Conservation (phyloP, 2,888 invertebrate genomes). For the Phengaris alcon region DNA sequence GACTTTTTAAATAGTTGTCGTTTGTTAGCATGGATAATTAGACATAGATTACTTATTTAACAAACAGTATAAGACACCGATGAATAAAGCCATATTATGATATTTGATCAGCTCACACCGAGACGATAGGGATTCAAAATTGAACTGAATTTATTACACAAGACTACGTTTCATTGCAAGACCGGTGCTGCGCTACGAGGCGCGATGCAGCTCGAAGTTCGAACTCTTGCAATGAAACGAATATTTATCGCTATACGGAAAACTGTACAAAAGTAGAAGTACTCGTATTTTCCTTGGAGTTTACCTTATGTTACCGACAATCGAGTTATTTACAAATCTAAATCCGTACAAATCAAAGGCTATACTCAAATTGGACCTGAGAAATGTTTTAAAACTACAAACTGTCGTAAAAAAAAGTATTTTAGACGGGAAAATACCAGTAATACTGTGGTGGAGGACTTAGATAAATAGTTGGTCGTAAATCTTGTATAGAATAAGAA, state of each 20-base stretch:
- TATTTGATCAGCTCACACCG: too few species aligned
- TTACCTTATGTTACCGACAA: not conserved
- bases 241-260: not conserved
- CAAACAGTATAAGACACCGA: too few species aligned
- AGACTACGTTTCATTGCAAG: too few species aligned
- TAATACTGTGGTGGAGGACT: not conserved
- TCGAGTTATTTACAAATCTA: constrained; percentile 10
- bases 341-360: constrained; percentile 6
- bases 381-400: constrained; percentile 8
- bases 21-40: too few species aligned
- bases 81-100: too few species aligned
- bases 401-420: not conserved
- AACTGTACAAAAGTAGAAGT: not conserved
- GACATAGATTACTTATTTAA: too few species aligned
- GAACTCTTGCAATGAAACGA: too few species aligned
- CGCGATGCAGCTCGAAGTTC: too few species aligned
- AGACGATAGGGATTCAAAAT: too few species aligned
- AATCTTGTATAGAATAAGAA: constrained; percentile 3
- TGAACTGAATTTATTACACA: too few species aligned
- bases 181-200: too few species aligned
- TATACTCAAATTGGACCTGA: not conserved
- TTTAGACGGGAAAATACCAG: constrained; percentile 13
- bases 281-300: not conserved
- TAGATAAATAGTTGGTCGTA: constrained; percentile 12
- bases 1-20: too few species aligned